Conservation (phyloP, 2,888 invertebrate species). For the Drymonia ruficornis region DNA sequence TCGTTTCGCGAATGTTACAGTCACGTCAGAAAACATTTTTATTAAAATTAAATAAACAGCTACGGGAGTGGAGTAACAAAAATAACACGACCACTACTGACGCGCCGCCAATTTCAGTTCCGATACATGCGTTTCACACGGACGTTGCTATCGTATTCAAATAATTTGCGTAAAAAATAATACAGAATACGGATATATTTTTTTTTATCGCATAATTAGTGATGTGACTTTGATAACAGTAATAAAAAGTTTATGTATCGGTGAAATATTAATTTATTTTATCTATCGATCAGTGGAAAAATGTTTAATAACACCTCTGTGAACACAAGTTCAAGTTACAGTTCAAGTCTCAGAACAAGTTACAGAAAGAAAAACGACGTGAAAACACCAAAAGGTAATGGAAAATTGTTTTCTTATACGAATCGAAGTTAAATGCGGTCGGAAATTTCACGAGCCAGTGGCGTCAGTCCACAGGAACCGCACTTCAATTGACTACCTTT, state of each 20-base stretch:
- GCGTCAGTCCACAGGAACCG: constrained; percentile 46
- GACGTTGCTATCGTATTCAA: constrained; percentile 58
- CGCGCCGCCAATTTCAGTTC: constrained; percentile 60
- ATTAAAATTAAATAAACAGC: constrained; percentile 71
- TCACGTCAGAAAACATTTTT: constrained; percentile 55
- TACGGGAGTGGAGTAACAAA: constrained; percentile 65
- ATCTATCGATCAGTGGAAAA: neutral
- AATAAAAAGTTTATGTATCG: no score
- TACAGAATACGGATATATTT: neutral
- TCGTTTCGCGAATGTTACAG: constrained; percentile 15
- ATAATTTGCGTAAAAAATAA: constrained; percentile 42
- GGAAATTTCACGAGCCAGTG: constrained; percentile 50
- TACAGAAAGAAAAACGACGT: constrained; percentile 46
- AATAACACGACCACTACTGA: constrained; percentile 69
- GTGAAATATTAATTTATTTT: neutral
- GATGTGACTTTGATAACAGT: neutral
- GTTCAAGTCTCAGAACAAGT: constrained; percentile 42
- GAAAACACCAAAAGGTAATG: constrained; percentile 52
- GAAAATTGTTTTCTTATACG: constrained; percentile 34
- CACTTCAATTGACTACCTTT: constrained; percentile 55
- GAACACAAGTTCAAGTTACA: constrained; percentile 60
- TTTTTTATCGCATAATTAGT: neutral
- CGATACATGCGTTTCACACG: constrained; percentile 60
- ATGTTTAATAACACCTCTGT: constrained; percentile 78
- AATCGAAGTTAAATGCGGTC: constrained; percentile 31